Base-by-base conservation (phyloP, 1,140 invertebrate species). In the Dryas iulia region DNA sequence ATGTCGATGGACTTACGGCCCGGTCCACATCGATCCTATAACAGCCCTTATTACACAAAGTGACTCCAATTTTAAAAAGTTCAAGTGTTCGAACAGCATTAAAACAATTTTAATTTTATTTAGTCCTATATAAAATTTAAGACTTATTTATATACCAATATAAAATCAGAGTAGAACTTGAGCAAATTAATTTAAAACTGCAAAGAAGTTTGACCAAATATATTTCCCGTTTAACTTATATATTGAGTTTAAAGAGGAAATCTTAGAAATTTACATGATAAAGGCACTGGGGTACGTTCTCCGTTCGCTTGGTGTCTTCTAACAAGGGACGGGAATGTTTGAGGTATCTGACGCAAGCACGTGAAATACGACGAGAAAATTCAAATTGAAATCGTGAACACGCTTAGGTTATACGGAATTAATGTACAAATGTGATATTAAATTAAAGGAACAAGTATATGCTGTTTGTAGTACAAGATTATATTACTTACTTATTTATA, bases 201-300 rank as follows among this genome's bases (percentile, higher is more conserved):
- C 39, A 47, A 10, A 18, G 6, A 47, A 21, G 39, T 47, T 47
- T 47, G 24, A 60, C 18, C 54, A 47, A 59, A 30, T 62, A 39
- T 39, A 18, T 31, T 59, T 57, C 14, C 33, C 23, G 61, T 69
- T 81, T 76, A 78, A 81, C 69, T 75, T 83, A 76, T 78, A 82
- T 74, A 76, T 84, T 70, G 74, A 81, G 69, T 82, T 82, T 79
- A 71, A 71, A 74, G 70, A 76, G 75, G 76, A 86, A 87, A 87
- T 87, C 81, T 83, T 73, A 57, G 66, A 82, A 82, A 89, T 86
- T 84, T 84, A 86, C 81, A 86, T 87, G 78, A 83, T 79, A 87
- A 89, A 82, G 80, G 74, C 66, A 57, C 74, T 70, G 59, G 71
- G 76, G 73, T 75, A 75, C 74, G 78, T 66, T 71, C 77, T 73